Conservation (phyloP, 2,113 vertebrate genomes). For the Thalassoma bifasciatum region DNA sequence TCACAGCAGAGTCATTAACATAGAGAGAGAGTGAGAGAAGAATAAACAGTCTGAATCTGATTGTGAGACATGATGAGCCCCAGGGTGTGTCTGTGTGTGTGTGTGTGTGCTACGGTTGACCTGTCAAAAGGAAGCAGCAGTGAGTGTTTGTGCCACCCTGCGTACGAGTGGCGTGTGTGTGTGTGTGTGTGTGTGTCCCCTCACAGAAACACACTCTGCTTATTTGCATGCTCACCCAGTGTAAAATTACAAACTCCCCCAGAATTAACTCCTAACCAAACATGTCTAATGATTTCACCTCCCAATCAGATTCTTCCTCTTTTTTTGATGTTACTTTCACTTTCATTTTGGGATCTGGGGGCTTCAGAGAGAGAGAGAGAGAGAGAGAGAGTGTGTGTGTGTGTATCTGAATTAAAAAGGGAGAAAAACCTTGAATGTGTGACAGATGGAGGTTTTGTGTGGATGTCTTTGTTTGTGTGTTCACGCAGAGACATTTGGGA, state of each 20-base stretch:
- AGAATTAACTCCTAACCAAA: conserved; percentile 77
- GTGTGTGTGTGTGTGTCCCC: conserved; percentile 44
- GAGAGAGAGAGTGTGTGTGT: conserved; percentile 5
- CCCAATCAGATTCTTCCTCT: conserved; percentile 36
- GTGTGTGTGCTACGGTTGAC: conserved; percentile 37
- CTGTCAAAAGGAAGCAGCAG: conserved; percentile 41
- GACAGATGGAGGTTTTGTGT: conserved; percentile 47
- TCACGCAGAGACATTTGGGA: conserved; percentile 9
- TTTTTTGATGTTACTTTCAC: background rate
- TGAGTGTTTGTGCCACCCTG: conserved; percentile 37
- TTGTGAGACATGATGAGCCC: conserved; percentile 32
- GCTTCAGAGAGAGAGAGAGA: background rate
- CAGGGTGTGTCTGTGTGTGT: conserved; percentile 35
- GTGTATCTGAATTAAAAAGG: background rate
- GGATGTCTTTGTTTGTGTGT: background rate
- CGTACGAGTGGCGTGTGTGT: conserved; percentile 28
- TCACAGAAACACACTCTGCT: conserved; percentile 61
- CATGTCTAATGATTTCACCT: conserved; percentile 72
- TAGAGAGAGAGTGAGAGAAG: too few relatives aligned
- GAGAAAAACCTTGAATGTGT: background rate
- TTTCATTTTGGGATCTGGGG: conserved; percentile 2
- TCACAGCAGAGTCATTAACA: conserved; percentile 45
- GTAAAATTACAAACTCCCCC: conserved; percentile 78
- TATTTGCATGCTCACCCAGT: conserved; percentile 79
- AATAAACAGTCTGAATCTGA: conserved; percentile 57